phyloP scores from a whole-genome alignment of 2,797 vertebrate species.

The Eulemur mongoz region DNA sequence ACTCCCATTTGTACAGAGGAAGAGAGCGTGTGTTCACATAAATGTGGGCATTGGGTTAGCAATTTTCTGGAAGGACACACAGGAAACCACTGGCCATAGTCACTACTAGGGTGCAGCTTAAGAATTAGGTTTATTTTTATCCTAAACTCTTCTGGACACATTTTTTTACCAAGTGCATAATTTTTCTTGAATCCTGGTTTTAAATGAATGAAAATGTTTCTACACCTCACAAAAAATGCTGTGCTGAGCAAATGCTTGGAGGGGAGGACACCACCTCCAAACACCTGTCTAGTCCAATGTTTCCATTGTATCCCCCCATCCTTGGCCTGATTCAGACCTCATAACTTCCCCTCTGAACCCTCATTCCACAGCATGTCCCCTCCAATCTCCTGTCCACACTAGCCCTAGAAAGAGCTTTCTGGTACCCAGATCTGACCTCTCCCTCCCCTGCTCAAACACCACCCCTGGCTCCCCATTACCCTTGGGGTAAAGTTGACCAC shows the following conservation, averaged over 20 bases:
- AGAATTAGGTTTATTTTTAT: background rate
- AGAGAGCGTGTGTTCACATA: background rate
- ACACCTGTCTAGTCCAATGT: too few species aligned
- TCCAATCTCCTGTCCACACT: background rate
- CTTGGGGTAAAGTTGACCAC: background rate
- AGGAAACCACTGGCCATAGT: background rate
- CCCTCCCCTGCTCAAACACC: background rate
- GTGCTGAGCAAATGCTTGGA: too few species aligned
- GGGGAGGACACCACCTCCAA: too few species aligned
- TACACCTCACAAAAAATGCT: too few species aligned
- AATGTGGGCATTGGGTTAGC: background rate
- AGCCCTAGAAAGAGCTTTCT: background rate
- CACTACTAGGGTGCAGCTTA: background rate
- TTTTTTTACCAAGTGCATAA: background rate
- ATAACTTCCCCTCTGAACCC: too few species aligned
- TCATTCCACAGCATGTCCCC: background rate
- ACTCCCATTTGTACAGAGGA: background rate
- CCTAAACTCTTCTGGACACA: background rate
- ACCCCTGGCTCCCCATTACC: background rate
- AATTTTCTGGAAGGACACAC: background rate
- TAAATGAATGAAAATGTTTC: background rate
- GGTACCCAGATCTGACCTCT: background rate
- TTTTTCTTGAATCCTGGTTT: background rate
- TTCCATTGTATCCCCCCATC: too few species aligned
- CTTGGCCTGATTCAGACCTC: too few species aligned